Evolutionary conservation across 2,797 vertebrate genomes (phyloP).

Genomic region (Sebastes umbrosus): DNA sequence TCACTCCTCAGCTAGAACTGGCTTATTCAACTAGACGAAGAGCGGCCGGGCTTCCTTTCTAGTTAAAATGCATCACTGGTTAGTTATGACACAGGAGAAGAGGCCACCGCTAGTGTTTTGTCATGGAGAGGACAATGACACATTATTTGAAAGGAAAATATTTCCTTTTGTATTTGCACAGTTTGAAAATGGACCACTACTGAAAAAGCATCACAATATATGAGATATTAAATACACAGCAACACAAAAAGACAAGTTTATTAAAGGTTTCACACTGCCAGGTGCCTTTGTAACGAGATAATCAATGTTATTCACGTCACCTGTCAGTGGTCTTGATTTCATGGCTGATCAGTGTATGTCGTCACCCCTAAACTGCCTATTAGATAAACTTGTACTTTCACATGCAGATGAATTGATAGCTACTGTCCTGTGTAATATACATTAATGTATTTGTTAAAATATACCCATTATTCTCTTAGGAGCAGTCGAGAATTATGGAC

Average conservation of each 20-base stretch:
- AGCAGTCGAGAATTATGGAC: constrained; percentile 97
- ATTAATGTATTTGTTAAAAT: neutral
- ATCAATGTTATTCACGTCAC: too few relatives aligned
- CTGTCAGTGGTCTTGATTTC: too few relatives aligned
- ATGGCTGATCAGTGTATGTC: too few relatives aligned
- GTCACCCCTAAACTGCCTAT: neutral
- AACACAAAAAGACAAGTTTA: neutral
- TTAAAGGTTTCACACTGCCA: accelerated
- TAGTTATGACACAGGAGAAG: neutral
- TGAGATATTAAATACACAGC: neutral
- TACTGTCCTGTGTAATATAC: neutral
- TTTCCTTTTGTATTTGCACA: neutral
- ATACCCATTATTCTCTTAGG: constrained; percentile 70
- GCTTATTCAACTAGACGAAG: neutral
- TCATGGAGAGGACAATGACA: neutral
- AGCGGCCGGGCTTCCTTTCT: accelerated
- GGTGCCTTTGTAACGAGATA: too few relatives aligned
- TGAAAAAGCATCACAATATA: neutral
- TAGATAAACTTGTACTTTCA: neutral
- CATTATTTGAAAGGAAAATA: neutral
- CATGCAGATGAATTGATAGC: neutral
- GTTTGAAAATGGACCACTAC: neutral
- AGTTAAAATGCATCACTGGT: accelerated
- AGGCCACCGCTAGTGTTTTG: neutral
- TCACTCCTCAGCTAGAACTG: neutral